Evolutionary conservation across 2,888 invertebrate species (phyloP).

Genomic region (Adelphocoris suturalis): DNA sequence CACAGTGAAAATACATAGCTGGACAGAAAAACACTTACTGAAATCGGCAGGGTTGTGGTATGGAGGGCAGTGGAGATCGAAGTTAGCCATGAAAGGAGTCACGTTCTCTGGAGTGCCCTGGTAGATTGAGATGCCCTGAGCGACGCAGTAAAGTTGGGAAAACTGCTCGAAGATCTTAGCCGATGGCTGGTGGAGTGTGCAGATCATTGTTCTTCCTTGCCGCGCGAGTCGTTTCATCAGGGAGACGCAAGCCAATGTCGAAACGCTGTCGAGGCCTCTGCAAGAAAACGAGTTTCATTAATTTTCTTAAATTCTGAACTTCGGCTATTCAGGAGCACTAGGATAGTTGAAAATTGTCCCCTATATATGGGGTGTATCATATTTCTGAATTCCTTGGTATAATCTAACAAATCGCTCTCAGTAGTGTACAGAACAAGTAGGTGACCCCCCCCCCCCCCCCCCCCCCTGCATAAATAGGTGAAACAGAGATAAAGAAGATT

Average conservation of each 20-base stretch:
- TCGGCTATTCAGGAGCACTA: too few relatives aligned
- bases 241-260: conserved; percentile 90
- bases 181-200: conserved; percentile 96
- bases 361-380: too few relatives aligned
- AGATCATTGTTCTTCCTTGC: conserved; percentile 92
- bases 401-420: too few relatives aligned
- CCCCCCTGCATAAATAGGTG: too few relatives aligned
- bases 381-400: too few relatives aligned
- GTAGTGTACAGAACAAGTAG: too few relatives aligned
- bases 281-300: conserved; percentile 76
- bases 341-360: too few relatives aligned
- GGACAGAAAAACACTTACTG: conserved; percentile 82
- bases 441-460: too few relatives aligned
- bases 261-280: conserved; percentile 93
- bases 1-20: too few relatives aligned
- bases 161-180: conserved; percentile 96
- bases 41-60: conserved; percentile 98
- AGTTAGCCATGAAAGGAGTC: conserved; percentile 87
- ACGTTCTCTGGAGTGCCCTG: conserved; percentile 87
- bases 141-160: conserved; percentile 91
- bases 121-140: conserved; percentile 91
- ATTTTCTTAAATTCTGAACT: too few relatives aligned
- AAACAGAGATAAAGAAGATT: too few relatives aligned
- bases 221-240: conserved; percentile 89
- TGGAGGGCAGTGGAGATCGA: conserved; percentile 90